Evolutionary conservation across 2,888 invertebrate genomes (phyloP).

Genomic region (Cecidostiba fungosa): DNA sequence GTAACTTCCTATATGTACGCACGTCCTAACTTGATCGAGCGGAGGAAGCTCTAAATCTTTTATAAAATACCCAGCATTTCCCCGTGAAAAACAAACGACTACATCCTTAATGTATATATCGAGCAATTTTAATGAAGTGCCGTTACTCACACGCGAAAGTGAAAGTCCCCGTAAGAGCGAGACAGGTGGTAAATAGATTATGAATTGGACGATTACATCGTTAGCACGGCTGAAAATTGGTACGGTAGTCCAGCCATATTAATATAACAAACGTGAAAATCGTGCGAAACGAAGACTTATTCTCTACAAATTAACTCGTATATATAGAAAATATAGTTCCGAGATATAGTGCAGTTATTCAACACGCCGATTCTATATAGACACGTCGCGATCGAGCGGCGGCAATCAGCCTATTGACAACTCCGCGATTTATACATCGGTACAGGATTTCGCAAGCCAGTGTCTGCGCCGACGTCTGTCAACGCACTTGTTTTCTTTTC

Average conservation of each 20-base stretch:
- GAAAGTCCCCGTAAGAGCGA: background rate
- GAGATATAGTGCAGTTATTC: background rate
- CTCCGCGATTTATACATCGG: conserved; percentile 24
- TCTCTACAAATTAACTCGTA: background rate
- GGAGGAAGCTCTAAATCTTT: background rate
- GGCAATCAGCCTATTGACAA: conserved; percentile 28
- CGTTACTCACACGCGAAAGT: conserved; percentile 8
- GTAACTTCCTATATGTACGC: background rate
- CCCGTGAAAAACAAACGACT: background rate
- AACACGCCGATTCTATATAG: background rate
- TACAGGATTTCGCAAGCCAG: background rate
- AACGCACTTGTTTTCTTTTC: conserved; percentile 18
- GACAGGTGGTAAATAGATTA: background rate
- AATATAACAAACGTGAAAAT: background rate
- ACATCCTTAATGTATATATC: background rate
- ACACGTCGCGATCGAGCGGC: background rate
- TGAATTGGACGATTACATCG: conserved; percentile 18
- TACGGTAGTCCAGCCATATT: background rate
- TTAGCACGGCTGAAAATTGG: background rate
- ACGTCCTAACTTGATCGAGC: background rate
- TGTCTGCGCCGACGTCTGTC: background rate
- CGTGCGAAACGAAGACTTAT: background rate
- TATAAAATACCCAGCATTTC: background rate
- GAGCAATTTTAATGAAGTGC: background rate
- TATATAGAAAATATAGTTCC: background rate